These are phyloP conservation scores for Ceuthmochares aereus DNA, from an alignment of 2,113 vertebrate genomes.

Conservation along the genomic window DNA sequence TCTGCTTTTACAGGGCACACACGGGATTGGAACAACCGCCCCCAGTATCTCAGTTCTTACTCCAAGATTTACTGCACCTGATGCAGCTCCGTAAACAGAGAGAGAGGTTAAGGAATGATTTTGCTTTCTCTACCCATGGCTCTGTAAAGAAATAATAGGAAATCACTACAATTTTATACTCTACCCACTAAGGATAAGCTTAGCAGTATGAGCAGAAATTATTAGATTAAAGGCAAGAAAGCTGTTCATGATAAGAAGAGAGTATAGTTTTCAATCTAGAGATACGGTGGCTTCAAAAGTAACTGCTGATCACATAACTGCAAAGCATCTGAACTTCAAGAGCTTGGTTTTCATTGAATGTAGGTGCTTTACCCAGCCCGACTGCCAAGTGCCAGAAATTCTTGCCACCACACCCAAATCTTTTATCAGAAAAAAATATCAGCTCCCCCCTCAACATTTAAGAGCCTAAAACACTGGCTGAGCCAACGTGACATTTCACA, in stretches of 20 bases:
- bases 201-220: accelerated
- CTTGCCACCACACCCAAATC: neutral
- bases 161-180: neutral
- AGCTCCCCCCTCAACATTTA: neutral
- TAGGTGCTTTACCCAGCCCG: neutral
- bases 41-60: neutral
- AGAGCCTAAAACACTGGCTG: neutral
- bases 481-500: neutral
- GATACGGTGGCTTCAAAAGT: neutral
- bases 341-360: neutral
- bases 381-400: neutral
- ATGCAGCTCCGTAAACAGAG: neutral
- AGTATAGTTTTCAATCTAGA: neutral
- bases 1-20: neutral
- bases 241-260: accelerated
- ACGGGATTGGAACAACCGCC: neutral
- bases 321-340: neutral
- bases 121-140: neutral
- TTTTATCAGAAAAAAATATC: neutral
- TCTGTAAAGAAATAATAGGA: neutral
- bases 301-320: neutral
- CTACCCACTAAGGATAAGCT: neutral
- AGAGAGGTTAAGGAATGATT: neutral
- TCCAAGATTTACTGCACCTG: neutral
- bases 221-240: neutral